Conservation (phyloP, 2,113 vertebrate genomes). For the Phaethon lepturus region DNA sequence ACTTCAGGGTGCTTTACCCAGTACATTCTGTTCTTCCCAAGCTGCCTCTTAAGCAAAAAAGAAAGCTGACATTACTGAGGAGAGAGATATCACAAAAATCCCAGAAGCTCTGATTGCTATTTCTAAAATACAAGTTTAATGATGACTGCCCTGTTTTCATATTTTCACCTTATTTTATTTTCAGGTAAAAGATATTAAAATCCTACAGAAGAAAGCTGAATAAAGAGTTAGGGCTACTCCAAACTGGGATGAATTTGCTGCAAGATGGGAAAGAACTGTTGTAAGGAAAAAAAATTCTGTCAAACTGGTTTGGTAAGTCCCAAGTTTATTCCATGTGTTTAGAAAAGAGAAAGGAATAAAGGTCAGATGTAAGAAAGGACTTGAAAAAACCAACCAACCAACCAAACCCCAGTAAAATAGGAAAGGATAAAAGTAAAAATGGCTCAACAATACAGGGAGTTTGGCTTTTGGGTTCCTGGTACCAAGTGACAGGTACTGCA, state of each 20-base stretch:
- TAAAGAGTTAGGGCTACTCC: not conserved
- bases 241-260: not conserved
- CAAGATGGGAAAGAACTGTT: not conserved
- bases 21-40: not conserved
- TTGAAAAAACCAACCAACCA: not conserved
- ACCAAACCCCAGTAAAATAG: rapidly evolving
- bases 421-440: not conserved
- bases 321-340: not conserved
- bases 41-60: not conserved
- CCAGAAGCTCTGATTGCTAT: not conserved
- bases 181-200: not conserved
- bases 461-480: not conserved
- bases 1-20: not conserved
- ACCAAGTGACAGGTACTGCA: not conserved
- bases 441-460: not conserved
- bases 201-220: not conserved
- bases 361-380: not conserved
- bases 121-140: not conserved
- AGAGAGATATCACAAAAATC: not conserved
- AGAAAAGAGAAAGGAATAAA: not conserved
- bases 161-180: not conserved
- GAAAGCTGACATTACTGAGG: not conserved
- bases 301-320: not conserved
- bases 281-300: not conserved
- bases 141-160: not conserved